Evolutionary conservation across 2,797 vertebrate species (phyloP).

Genomic region (Sebastiscus albofasciatus): DNA sequence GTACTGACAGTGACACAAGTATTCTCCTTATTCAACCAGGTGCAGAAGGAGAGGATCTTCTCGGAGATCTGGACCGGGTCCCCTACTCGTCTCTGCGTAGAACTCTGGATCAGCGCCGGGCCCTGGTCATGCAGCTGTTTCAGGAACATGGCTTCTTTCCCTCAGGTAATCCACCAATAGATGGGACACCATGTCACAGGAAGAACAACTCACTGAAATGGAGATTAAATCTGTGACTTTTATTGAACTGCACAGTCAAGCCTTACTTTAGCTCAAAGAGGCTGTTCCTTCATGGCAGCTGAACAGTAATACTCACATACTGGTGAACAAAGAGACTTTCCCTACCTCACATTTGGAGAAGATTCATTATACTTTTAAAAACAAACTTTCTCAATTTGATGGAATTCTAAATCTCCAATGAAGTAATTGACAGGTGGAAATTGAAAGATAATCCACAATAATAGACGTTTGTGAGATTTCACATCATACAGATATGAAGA

Average conservation of each 20-base stretch:
- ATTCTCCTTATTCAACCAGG: constrained; percentile 42
- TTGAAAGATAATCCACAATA: not conserved
- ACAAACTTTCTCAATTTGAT: not conserved
- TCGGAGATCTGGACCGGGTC: constrained; percentile 89
- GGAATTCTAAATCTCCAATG: not conserved
- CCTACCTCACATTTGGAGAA: not conserved
- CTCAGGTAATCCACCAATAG: constrained; percentile 79
- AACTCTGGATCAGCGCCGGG: constrained; percentile 92
- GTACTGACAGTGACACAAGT: not conserved
- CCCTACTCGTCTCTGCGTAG: constrained; percentile 90
- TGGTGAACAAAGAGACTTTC: not conserved
- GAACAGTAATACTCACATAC: not conserved
- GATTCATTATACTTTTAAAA: not conserved
- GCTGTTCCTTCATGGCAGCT: not conserved
- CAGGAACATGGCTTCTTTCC: constrained; percentile 95
- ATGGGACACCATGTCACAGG: not conserved
- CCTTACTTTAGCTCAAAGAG: not conserved
- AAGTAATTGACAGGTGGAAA: not conserved
- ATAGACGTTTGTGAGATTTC: not conserved
- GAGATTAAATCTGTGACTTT: not conserved
- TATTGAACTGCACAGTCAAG: not conserved
- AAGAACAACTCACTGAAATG: not conserved
- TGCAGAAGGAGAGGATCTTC: constrained; percentile 86
- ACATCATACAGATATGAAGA: not conserved
- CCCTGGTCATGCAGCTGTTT: constrained; percentile 95